Conservation (phyloP, 1,140 invertebrate genomes). For the Drosophila pruinosa region DNA sequence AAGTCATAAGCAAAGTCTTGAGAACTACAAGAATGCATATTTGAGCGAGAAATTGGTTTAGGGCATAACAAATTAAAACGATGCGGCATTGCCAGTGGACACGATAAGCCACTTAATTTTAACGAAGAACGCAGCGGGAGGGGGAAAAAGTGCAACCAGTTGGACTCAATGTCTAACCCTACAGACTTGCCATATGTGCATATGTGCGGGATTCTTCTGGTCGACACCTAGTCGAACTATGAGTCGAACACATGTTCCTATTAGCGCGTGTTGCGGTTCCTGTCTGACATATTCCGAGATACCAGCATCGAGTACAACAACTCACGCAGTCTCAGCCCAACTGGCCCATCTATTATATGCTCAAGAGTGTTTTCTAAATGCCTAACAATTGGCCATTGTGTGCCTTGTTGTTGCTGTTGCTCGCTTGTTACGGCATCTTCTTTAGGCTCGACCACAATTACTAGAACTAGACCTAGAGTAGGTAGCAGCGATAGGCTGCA, state of each 20-base stretch:
- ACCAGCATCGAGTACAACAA: not conserved
- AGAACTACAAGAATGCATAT: conserved; percentile 17
- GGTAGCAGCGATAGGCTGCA: conserved; percentile 14
- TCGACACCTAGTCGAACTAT: conserved; percentile 25
- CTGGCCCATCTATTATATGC: conserved; percentile 57
- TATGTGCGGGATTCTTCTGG: conserved; percentile 31
- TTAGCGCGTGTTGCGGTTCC: conserved; percentile 71
- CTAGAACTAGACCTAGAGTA: not conserved
- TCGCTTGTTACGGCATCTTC: conserved; percentile 47
- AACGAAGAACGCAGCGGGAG: conserved; percentile 39
- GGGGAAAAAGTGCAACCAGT: conserved; percentile 8
- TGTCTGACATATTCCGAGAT: conserved; percentile 44
- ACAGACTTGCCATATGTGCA: conserved; percentile 26
- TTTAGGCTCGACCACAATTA: conserved; percentile 56
- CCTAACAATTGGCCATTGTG: conserved; percentile 76
- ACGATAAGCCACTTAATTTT: conserved; percentile 75
- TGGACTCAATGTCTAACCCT: not conserved
- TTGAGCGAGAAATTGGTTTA: conserved; percentile 35
- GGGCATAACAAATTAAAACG: conserved; percentile 57
- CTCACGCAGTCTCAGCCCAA: conserved; percentile 49
- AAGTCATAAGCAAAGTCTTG: conserved; percentile 13
- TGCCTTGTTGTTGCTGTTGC: conserved; percentile 31
- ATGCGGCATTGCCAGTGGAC: conserved; percentile 28
- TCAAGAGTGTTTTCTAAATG: conserved; percentile 27
- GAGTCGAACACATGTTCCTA: conserved; percentile 68